These are phyloP conservation scores for Xenotilapia leptura DNA, from an alignment of 2,113 vertebrate genomes.

Conservation along the genomic window DNA sequence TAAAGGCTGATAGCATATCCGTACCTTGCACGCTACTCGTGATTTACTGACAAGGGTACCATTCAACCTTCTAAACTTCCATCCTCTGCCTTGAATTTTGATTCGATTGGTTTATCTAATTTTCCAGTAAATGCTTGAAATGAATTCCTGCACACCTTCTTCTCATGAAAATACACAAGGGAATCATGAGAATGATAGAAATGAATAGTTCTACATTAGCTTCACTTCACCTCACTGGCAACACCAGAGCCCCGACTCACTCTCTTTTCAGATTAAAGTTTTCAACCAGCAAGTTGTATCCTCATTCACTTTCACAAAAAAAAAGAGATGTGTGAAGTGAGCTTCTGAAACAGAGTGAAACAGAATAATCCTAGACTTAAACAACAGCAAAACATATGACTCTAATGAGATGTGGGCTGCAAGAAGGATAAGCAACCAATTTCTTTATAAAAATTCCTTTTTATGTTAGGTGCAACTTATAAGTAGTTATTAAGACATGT, in stretches of 20 bases:
- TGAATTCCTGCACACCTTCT: constrained; percentile 65
- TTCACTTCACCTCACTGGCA: constrained; percentile 24
- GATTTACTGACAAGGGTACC: constrained; percentile 38
- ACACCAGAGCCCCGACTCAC: background rate
- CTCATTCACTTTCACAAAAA: background rate
- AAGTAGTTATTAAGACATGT: background rate
- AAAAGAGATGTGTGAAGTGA: background rate
- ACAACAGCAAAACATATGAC: background rate
- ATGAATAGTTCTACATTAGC: constrained; percentile 57
- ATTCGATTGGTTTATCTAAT: constrained; percentile 71
- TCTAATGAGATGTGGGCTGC: background rate
- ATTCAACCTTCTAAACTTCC: constrained; percentile 44
- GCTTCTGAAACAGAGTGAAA: background rate
- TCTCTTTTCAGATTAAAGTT: constrained; percentile 31
- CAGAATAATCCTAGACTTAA: background rate
- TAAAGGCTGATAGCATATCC: constrained; percentile 53
- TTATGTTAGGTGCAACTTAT: background rate
- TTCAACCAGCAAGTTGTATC: constrained; percentile 10
- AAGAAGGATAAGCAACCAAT: background rate
- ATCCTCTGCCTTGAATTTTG: constrained; percentile 49
- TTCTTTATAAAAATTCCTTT: background rate
- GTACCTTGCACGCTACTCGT: constrained; percentile 25
- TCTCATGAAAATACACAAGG: constrained; percentile 43
- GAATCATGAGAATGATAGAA: constrained; percentile 50
- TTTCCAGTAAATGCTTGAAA: constrained; percentile 70